Conservation (phyloP, 35 echinoderm and acorn worm species). For the Anneissia japonica region DNA sequence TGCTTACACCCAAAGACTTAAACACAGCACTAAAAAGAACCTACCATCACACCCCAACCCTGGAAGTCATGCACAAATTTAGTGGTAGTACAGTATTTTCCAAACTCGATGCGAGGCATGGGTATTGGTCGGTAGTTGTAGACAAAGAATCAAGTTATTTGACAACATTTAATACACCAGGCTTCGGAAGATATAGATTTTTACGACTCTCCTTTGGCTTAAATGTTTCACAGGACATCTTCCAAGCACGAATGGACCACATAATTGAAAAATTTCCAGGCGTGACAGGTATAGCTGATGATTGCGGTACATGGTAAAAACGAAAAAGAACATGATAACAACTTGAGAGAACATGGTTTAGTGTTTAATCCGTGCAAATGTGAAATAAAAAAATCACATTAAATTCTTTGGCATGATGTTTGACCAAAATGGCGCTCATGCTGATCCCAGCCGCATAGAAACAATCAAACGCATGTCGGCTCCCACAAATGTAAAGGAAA, state of each 20-base stretch:
- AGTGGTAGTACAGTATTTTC: conserved; percentile 3
- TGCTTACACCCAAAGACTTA: conserved; percentile 37
- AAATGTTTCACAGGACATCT: conserved; percentile 33
- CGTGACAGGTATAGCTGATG: conserved; percentile 50
- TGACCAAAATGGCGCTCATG: conserved; percentile 11
- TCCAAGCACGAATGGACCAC: conserved; percentile 52
- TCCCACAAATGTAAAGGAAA: conserved; percentile 31
- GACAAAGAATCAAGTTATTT: conserved; percentile 27
- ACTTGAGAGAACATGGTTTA: conserved; percentile 19
- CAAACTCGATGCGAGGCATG: conserved; percentile 49
- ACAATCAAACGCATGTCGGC: conserved; percentile 9
- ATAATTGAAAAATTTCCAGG: conserved; percentile 48
- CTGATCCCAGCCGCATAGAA: conserved; percentile 33
- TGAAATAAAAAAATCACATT: conserved; percentile 9
- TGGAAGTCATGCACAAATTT: conserved; percentile 48
- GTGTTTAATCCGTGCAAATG: conserved; percentile 45
- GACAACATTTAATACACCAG: conserved; percentile 64
- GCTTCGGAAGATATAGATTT: conserved; percentile 51
- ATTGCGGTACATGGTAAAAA: conserved; percentile 30
- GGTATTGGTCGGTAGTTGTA: conserved; percentile 35
- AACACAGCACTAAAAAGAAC: conserved; percentile 30
- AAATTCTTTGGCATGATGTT: conserved; percentile 48
- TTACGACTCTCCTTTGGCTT: conserved; percentile 45
- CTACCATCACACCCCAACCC: conserved; percentile 29
- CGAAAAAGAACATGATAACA: conserved; percentile 31